Evolutionary conservation across 2,888 invertebrate species (phyloP).

Genomic region (Nesidiocoris tenuis): DNA sequence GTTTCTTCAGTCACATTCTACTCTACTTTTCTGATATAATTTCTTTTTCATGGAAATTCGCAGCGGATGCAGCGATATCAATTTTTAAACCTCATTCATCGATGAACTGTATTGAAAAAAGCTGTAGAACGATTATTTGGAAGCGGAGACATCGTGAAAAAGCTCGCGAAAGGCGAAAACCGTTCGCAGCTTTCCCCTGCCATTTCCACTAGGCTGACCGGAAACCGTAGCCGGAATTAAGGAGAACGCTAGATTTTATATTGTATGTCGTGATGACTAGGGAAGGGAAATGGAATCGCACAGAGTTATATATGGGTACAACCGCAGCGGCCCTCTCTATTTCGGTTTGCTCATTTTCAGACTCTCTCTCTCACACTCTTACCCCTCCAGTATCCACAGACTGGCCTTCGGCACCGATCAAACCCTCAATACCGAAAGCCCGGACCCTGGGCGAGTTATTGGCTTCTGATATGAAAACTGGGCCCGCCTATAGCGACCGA

Average conservation of each 20-base stretch:
- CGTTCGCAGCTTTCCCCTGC: not conserved
- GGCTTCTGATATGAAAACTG: constrained; percentile 42
- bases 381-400: not conserved
- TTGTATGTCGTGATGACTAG: no score
- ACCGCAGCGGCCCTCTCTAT: not conserved
- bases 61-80: no score
- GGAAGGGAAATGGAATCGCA: not conserved
- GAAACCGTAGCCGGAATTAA: not conserved
- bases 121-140: no score
- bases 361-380: no score
- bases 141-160: no score
- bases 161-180: not conserved
- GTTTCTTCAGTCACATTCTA: no score
- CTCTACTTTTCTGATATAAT: no score
- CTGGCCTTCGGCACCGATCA: not conserved
- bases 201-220: not conserved
- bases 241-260: not conserved
- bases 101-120: not conserved
- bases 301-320: not conserved
- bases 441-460: constrained; percentile 29
- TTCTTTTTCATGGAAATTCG: no score
- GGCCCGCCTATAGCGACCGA: constrained; percentile 10
- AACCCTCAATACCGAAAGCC: constrained; percentile 19
- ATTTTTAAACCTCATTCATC: not conserved
- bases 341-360: not conserved